Evolutionary conservation across 1,140 invertebrate species (phyloP), one percentile per base, ranked within the genome.

Genomic region (Lasioglossum baleicum): DNA sequence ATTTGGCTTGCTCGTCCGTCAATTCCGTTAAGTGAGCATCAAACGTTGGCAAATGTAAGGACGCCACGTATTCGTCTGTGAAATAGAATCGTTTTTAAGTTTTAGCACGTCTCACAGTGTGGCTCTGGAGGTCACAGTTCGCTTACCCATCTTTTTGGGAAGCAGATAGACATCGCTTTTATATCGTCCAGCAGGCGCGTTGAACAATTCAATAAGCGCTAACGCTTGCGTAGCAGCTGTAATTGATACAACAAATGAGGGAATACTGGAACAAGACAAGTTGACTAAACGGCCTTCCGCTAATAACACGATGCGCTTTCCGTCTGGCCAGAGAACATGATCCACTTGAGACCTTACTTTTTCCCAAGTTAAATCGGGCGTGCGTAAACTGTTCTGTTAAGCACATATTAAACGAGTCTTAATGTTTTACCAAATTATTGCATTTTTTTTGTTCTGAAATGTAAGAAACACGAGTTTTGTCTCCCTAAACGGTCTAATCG

Each of bases 11-110:
- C 88, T 99, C 99, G 91, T 99, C 98, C 13, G 96, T 96, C 63
- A 99, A 94, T 93, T 99, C 98, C 1, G 98, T 99, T 78, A 99
- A 94, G 91, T 99, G 98, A 60, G 98, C 98, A 94, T 99, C 98
- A 91, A 99, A 99, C 31, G 97, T 98, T 31, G 98, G 97, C 87
- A 99, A 94, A 94, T 99, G 99, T 63, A 99, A 94, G 82, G 96
- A 98, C 10, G 98, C 98, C 13, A 99, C 98, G 93, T 99, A 99
- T 91, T 99, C 98, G 94, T 99, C 98, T 97, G 89, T 73, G 91
- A 79, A 87, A 87, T 75, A 80, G 77, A 77, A 65, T 82, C 40
- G 68, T 53, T 56, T 2, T 69, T 17, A 64, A 48, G 51, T 56
- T 42, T 42, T 3, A 6, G 42, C 42, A 44, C 2, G 2, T 44